Conservation (phyloP, 2,888 invertebrate genomes). For the Alloplasta piceator region DNA sequence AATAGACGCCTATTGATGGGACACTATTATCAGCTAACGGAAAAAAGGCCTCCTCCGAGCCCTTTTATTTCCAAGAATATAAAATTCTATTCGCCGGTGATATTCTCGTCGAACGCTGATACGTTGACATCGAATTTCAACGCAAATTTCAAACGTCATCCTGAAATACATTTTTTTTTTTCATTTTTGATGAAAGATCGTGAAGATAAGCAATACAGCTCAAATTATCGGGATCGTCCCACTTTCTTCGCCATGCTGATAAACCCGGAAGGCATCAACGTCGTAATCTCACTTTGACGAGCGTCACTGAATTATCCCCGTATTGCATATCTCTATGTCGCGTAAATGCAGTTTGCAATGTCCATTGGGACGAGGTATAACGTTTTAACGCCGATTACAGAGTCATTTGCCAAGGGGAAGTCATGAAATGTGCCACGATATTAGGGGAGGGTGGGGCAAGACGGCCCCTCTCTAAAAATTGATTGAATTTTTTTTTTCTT, state of each 20-base stretch:
- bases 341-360: constrained; percentile 19
- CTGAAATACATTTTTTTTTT: too few species aligned
- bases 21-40: too few species aligned
- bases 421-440: too few species aligned
- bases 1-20: background rate
- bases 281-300: constrained; percentile 27
- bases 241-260: constrained; percentile 27
- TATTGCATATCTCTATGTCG: constrained; percentile 7
- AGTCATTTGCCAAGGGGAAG: constrained; percentile 15
- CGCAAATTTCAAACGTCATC: constrained; percentile 4
- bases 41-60: too few species aligned
- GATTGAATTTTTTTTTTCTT: too few species aligned
- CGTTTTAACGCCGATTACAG: constrained; percentile 24
- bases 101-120: too few species aligned
- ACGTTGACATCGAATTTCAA: constrained; percentile 68
- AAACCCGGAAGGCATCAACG: constrained; percentile 60
- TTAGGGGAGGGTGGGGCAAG: too few species aligned
- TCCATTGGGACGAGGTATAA: background rate
- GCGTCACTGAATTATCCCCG: constrained; percentile 15
- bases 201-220: constrained; percentile 25
- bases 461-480: too few species aligned
- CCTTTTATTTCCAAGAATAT: too few species aligned
- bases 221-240: constrained; percentile 38
- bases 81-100: too few species aligned
- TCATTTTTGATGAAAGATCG: constrained; percentile 8